Conservation (phyloP, 2,888 invertebrate species). For the Ormyrus rosae region DNA sequence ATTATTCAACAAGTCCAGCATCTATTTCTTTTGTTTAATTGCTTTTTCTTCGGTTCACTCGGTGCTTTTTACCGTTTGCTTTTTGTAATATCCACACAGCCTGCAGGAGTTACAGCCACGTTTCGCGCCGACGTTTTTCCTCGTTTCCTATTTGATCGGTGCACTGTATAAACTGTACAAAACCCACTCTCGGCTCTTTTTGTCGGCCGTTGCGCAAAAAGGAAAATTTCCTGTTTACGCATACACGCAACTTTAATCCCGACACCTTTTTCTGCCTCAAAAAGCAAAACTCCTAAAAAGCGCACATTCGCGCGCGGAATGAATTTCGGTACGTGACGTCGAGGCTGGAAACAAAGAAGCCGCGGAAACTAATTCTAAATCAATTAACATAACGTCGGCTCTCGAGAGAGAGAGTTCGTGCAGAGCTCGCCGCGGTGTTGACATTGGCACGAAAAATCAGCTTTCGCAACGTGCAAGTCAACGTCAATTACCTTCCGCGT, state of each 20-base stretch:
- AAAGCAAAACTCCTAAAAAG: too few relatives aligned
- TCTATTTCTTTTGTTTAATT: not conserved
- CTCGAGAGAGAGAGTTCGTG: not conserved
- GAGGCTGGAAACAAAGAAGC: not conserved
- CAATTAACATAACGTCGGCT: not conserved
- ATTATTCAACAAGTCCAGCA: not conserved
- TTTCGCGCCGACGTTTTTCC: too few relatives aligned
- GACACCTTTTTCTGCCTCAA: too few relatives aligned
- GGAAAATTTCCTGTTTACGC: too few relatives aligned
- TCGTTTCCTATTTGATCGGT: too few relatives aligned
- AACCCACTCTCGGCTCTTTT: too few relatives aligned
- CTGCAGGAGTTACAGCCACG: too few relatives aligned
- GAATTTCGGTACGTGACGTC: too few relatives aligned
- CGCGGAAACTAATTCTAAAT: not conserved
- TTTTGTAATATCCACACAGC: not conserved
- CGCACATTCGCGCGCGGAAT: too few relatives aligned
- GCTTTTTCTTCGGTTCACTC: not conserved
- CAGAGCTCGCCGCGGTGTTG: not conserved
- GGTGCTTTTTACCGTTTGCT: not conserved
- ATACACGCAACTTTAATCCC: too few relatives aligned
- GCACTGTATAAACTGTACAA: too few relatives aligned
- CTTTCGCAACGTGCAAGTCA: constrained; percentile 2
- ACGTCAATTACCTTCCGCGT: constrained; percentile 24
- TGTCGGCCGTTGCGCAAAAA: too few relatives aligned
- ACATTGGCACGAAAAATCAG: constrained; percentile 18